Conservation (phyloP, 2,113 vertebrate genomes). For the Crotalus tigris region DNA sequence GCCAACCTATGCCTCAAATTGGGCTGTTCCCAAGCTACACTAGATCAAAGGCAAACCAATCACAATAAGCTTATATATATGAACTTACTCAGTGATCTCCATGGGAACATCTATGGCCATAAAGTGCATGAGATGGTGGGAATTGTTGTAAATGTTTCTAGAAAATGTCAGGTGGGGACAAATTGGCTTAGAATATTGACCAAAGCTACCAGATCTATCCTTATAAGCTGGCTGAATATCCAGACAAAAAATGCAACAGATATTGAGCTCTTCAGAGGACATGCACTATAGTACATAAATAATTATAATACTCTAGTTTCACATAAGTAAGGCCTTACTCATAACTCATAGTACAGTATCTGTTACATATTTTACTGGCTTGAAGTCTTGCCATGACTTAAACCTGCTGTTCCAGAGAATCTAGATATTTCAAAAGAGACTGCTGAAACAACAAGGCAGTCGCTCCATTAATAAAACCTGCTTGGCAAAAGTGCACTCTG, state of each 20-base stretch:
- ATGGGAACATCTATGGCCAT: neutral
- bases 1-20: neutral
- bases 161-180: neutral
- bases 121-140: neutral
- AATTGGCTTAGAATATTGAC: neutral
- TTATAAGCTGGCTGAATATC: neutral
- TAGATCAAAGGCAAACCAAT: neutral
- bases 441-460: neutral
- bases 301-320: conserved; percentile 27
- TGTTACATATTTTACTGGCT: conserved; percentile 51
- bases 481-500: neutral
- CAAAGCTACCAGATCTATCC: neutral
- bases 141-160: neutral
- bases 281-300: conserved; percentile 26
- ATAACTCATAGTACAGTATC: conserved; percentile 16
- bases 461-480: conserved; percentile 7
- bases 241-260: neutral
- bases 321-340: neutral
- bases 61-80: neutral
- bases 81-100: neutral
- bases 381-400: conserved; percentile 44
- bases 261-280: neutral
- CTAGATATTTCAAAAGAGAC: conserved; percentile 43
- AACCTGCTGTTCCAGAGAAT: neutral
- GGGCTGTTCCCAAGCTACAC: neutral